Conservation (phyloP, 2,113 vertebrate genomes). For the Rhipidura dahli region DNA sequence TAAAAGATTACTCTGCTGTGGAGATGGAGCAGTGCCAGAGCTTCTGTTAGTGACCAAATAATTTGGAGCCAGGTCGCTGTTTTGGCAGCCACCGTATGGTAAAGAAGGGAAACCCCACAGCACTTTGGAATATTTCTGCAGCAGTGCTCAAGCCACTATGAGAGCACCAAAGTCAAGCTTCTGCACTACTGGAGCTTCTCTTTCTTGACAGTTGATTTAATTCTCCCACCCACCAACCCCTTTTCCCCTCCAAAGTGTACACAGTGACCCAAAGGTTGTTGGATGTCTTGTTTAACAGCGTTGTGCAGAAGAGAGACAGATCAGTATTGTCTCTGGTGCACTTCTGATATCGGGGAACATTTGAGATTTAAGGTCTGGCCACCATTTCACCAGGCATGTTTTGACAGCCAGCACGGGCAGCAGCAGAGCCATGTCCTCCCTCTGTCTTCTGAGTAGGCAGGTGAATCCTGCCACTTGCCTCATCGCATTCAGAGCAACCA, state of each 20-base stretch:
- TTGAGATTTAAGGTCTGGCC: background rate
- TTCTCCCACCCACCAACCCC: background rate
- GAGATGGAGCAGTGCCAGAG: background rate
- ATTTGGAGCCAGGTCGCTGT: background rate
- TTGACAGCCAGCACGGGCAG: background rate
- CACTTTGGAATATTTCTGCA: background rate
- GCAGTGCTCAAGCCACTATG: background rate
- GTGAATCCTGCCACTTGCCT: background rate
- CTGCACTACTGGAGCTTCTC: background rate
- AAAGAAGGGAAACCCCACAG: background rate
- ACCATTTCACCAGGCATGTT: fast-evolving
- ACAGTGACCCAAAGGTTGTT: background rate
- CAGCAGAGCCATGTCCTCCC: background rate
- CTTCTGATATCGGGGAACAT: background rate
- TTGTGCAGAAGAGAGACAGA: background rate
- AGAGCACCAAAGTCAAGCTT: background rate
- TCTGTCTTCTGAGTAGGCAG: background rate
- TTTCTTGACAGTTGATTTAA: background rate
- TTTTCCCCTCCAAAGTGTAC: background rate
- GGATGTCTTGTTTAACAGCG: background rate
- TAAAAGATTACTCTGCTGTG: background rate
- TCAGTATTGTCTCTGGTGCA: background rate
- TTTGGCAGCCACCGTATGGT: background rate
- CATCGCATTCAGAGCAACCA: background rate
- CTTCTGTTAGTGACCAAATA: background rate